Evolutionary conservation across 2,797 vertebrate genomes (phyloP), one percentile per base, ranked within the genome.

Genomic region (Knipowitschia caucasica): DNA sequence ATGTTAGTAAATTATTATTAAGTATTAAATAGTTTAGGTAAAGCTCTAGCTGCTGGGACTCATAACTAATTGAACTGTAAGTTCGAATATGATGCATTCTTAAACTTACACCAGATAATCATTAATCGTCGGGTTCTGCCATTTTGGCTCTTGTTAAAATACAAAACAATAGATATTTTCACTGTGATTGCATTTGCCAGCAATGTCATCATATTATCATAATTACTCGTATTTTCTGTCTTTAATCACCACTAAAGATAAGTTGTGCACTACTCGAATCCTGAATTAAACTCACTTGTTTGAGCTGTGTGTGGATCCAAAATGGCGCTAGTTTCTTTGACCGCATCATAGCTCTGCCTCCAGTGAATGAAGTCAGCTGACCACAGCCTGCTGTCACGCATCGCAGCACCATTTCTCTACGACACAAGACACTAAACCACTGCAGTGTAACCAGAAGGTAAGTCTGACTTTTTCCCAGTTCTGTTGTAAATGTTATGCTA

Each of bases 361-460:
- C 64, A 78, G 64, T 87, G 86, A 87, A 88, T 88, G 85, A 88
- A 89, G 87, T 92, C 91, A 92, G 89, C 91, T 92, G 91, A 91
- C 75, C 75, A 61, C 59, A 45, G 62, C 30, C 59, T 36, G 71
- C 82, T 73, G 75, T 81, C 85, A 86, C 85, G 83, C 85, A 78
- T 59, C 71, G 60, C 73, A 78, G 72, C 68, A 44, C 46, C 73
- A 60, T 78, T 80, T 82, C 68, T 71, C 74, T 23, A 50, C 56
- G 40, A 74, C 57, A 52, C 54, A 67, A 69, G 64, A 60, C 80
- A 44, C 42, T 4, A 58, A 68, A 59, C 30, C 56, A 56, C 42
- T 47, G 47, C 71, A 68, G 74, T 61, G 39, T 50, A 25, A 51
- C 60, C 58, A 67, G 26, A 82, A 77, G 89, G 90, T 91, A 81